phyloP scores from a whole-genome alignment of 1,140 invertebrate species.

The Capitella teleta region DNA sequence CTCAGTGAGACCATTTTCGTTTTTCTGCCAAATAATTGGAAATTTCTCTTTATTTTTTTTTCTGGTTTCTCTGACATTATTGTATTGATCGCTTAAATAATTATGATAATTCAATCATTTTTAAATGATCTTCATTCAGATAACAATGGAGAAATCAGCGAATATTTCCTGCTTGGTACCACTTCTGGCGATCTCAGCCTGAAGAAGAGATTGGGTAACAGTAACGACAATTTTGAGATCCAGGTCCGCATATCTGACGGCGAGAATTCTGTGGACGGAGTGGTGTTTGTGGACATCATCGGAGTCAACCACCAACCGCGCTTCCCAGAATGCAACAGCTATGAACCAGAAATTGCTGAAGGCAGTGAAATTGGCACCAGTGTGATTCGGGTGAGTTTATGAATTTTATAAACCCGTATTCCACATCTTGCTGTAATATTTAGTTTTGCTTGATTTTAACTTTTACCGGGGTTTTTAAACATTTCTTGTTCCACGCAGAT shows the following conservation, averaged over 20 bases:
- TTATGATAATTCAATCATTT: too few species aligned
- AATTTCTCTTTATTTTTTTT: too few species aligned
- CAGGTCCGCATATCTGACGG: slow-evolving; percentile 6
- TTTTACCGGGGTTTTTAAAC: too few species aligned
- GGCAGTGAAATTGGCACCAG: not conserved
- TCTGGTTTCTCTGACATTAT: too few species aligned
- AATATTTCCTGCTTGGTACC: slow-evolving; percentile 2
- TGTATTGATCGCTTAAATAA: too few species aligned
- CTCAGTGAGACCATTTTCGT: slow-evolving; percentile 39
- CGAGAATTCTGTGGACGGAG: not conserved
- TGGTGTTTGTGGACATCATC: not conserved
- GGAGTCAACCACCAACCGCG: slow-evolving; percentile 12
- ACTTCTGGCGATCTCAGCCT: slow-evolving; percentile 6
- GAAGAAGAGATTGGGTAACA: not conserved
- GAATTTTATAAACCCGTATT: not conserved
- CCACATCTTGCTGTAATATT: not conserved
- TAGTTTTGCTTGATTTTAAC: too few species aligned
- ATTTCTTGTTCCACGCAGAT: too few species aligned
- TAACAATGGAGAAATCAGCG: too few species aligned
- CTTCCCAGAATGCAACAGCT: slow-evolving; percentile 8
- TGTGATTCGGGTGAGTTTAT: not conserved
- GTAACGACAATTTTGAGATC: not conserved
- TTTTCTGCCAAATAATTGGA: too few species aligned
- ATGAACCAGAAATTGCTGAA: not conserved
- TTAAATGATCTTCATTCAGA: too few species aligned